phyloP scores from a whole-genome alignment of 2,888 invertebrate species.

The Venusia cambrica region DNA sequence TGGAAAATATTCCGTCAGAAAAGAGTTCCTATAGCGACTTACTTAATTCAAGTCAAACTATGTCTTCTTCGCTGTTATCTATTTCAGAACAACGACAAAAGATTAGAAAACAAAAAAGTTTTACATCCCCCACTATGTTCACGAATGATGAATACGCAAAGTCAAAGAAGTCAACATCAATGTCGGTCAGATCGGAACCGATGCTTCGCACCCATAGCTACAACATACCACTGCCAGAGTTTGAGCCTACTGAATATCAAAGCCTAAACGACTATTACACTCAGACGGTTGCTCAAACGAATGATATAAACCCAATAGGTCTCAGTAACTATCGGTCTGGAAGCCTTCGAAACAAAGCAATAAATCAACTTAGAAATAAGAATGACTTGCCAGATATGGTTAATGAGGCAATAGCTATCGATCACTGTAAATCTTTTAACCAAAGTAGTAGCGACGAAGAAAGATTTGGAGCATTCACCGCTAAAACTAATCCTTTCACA shows the following conservation, averaged over 20 bases:
- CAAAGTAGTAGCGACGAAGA: slow-evolving; percentile 70
- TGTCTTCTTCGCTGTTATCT: slow-evolving; percentile 59
- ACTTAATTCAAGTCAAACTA: slow-evolving; percentile 43
- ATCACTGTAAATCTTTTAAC: slow-evolving; percentile 64
- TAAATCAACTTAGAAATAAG: slow-evolving; percentile 51
- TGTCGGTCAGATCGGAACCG: slow-evolving; percentile 73
- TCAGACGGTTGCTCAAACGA: slow-evolving; percentile 52
- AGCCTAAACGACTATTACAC: slow-evolving; percentile 47
- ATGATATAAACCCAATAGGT: slow-evolving; percentile 58
- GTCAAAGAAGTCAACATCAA: slow-evolving; percentile 52
- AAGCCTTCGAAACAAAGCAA: slow-evolving; percentile 46
- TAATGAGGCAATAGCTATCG: slow-evolving; percentile 83
- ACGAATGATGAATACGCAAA: slow-evolving; percentile 46
- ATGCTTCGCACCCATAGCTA: slow-evolving; percentile 49
- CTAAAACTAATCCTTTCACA: slow-evolving; percentile 48
- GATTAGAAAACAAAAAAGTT: slow-evolving; percentile 64
- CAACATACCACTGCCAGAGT: slow-evolving; percentile 67
- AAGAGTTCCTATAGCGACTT: slow-evolving; percentile 58
- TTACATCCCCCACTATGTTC: slow-evolving; percentile 49
- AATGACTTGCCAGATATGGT: slow-evolving; percentile 83
- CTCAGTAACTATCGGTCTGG: slow-evolving; percentile 45
- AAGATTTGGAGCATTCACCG: slow-evolving; percentile 51
- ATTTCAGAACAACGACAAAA: slow-evolving; percentile 53
- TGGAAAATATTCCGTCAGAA: slow-evolving; percentile 84
- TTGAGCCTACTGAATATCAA: slow-evolving; percentile 43